These are phyloP conservation scores for Maniola hyperantus DNA, from an alignment of 2,888 invertebrate species.

Conservation along the genomic window DNA sequence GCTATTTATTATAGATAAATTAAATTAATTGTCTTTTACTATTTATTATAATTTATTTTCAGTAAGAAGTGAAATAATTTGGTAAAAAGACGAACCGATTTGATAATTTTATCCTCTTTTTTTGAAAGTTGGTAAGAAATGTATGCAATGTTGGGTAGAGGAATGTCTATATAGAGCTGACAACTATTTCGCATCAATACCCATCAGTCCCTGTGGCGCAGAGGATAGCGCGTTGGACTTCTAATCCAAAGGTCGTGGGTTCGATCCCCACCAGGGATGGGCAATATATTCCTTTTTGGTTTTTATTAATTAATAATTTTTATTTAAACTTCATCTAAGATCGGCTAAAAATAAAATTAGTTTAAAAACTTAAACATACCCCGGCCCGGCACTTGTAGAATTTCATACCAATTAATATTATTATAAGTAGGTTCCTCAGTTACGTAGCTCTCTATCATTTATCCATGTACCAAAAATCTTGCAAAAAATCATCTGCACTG, in stretches of 20 bases:
- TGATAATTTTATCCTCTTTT: neutral
- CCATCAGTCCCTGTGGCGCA: conserved; percentile 89
- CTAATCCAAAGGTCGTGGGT: conserved; percentile 95
- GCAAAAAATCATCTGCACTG: too few relatives aligned
- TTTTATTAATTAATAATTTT: neutral
- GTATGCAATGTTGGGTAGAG: neutral
- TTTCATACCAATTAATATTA: too few relatives aligned
- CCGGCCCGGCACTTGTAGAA: too few relatives aligned
- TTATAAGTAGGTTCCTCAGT: too few relatives aligned
- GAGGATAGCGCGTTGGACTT: conserved; percentile 95
- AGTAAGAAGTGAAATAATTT: neutral
- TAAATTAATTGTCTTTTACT: too few relatives aligned
- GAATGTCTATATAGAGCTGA: neutral
- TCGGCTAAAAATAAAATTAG: neutral
- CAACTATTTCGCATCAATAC: conserved; percentile 15
- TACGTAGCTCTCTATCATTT: too few relatives aligned
- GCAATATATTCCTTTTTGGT: neutral
- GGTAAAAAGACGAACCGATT: too few relatives aligned
- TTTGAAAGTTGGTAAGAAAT: neutral
- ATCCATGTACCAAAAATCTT: too few relatives aligned
- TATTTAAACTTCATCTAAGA: neutral
- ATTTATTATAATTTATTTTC: neutral
- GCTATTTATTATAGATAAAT: neutral
- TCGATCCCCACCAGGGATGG: conserved; percentile 86
- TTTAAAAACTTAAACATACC: neutral